Percentiles rank a stretch among this genome's conserved stretches.
Conservation (phyloP, 1,140 invertebrate genomes). For the Tenebrio molitor region DNA sequence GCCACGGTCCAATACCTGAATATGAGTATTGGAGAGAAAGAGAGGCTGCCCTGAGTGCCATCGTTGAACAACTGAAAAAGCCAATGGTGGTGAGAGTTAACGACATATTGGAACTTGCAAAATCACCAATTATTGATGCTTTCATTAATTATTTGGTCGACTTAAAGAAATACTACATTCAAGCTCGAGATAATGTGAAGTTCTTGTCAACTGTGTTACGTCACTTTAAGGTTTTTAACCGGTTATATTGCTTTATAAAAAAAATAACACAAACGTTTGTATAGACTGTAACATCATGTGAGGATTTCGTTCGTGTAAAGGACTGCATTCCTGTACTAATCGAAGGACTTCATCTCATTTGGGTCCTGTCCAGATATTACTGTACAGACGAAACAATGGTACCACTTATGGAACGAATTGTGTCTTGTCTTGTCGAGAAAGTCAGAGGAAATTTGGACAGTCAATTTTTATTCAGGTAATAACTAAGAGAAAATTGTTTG, state of each 20-base stretch:
- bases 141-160: conserved; percentile 72
- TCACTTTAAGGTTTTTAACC: conserved; percentile 79
- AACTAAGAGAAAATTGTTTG: too few relatives aligned
- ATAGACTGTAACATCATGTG: conserved; percentile 60
- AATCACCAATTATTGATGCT: conserved; percentile 67
- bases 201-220: conserved; percentile 85
- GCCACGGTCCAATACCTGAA: conserved; percentile 83
- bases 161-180: conserved; percentile 78
- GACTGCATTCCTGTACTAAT: conserved; percentile 83
- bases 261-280: conserved; percentile 23
- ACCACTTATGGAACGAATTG: conserved; percentile 83
- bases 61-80: conserved; percentile 86
- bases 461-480: conserved; percentile 77
- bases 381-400: conserved; percentile 82
- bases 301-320: conserved; percentile 78
- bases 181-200: conserved; percentile 87
- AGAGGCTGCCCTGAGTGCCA: conserved; percentile 79
- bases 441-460: conserved; percentile 80
- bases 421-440: conserved; percentile 83
- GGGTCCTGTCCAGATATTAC: conserved; percentile 84
- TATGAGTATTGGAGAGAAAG: conserved; percentile 87
- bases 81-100: conserved; percentile 73
- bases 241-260: not conserved
- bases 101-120: conserved; percentile 69
- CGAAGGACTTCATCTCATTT: conserved; percentile 87